Percentiles rank a stretch among this genome's conserved stretches.
Evolutionary conservation across 2,888 invertebrate genomes (phyloP).

Genomic region (Oscheius sp.): DNA sequence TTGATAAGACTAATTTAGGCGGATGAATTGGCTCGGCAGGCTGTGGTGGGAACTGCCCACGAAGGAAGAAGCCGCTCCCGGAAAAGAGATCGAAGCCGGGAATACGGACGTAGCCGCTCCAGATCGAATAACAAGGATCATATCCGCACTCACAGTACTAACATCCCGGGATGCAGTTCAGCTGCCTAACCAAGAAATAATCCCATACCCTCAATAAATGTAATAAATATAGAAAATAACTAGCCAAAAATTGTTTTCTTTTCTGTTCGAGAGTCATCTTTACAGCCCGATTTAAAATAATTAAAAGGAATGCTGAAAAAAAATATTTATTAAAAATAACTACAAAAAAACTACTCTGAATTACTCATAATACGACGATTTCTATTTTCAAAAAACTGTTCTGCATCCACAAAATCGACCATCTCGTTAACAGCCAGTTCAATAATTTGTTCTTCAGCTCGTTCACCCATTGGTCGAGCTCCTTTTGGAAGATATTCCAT

Average conservation of each 20-base stretch:
- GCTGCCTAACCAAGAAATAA: slow-evolving; percentile 6
- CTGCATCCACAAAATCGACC: neutral
- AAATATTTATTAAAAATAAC: too few relatives aligned
- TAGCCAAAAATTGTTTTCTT: too few relatives aligned
- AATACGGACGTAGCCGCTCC: neutral
- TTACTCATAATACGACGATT: too few relatives aligned
- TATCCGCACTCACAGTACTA: slow-evolving; percentile 20
- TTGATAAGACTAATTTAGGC: too few relatives aligned
- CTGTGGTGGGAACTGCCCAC: slow-evolving; percentile 5
- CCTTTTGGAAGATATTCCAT: neutral
- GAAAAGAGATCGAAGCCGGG: neutral
- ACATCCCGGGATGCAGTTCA: slow-evolving; percentile 1
- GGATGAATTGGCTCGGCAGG: slow-evolving; percentile 26
- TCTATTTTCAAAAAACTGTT: neutral
- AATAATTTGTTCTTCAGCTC: neutral
- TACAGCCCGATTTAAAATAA: too few relatives aligned
- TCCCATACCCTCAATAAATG: neutral
- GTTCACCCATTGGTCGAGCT: neutral
- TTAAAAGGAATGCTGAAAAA: too few relatives aligned
- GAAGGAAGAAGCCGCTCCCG: neutral
- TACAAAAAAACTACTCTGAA: too few relatives aligned
- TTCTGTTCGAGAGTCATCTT: too few relatives aligned
- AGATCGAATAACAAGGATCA: slow-evolving; percentile 6
- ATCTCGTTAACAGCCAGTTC: neutral
- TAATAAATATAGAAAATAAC: neutral